Base-by-base conservation (phyloP, 2,888 invertebrate species). In the Acheta domesticus region DNA sequence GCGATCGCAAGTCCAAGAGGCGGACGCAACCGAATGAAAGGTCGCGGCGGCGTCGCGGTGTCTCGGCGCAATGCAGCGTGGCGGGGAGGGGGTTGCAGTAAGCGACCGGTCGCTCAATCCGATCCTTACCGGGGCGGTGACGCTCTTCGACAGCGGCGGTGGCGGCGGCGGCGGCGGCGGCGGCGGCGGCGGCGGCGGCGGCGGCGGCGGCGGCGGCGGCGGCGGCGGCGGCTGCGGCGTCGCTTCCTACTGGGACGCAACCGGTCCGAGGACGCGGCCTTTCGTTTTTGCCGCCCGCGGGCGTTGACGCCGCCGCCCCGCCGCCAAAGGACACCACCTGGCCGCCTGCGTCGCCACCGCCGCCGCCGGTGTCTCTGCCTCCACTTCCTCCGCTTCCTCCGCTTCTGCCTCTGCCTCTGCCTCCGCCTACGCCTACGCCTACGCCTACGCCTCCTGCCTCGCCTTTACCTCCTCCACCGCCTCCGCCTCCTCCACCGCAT, bases 181-280 rank as follows among this genome's bases (percentile, higher is more conserved):
- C 23, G 23, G 23, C 23, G 36, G 36, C 36, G 36, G 0, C 14
- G 62, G n/a, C 62, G 23, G 23, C 23, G 23, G 23, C 23, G 23
- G 23, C 23, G 36, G 36, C 36, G 36, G n/a, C 62, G 62, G 12
- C 62, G 0, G 16, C 62, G 62, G 62, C 62, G 62, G 12, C 62
- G 0, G 16, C 62, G 62, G 62, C 62, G 23, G 23, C 23, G 23
- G 23, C 23, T 1, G 23, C 23, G 36, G 36, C 36, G 36, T 5
- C 14, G 62, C 62, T 62, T 62, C 62, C 62, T 62, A 62, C 62
- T 62, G 62, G 62, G 62, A n/a, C n/a, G n/a, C 62, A n/a, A 62
- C 62, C 62, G 62, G 62, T 62, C n/a, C 62, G 62, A 62, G 62
- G 62, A 62, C 62, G 62, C 62, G 62, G 62, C 62, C 62, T 62